Base-by-base conservation (phyloP, 2,888 invertebrate species). In the Hanleya hanleyi region DNA sequence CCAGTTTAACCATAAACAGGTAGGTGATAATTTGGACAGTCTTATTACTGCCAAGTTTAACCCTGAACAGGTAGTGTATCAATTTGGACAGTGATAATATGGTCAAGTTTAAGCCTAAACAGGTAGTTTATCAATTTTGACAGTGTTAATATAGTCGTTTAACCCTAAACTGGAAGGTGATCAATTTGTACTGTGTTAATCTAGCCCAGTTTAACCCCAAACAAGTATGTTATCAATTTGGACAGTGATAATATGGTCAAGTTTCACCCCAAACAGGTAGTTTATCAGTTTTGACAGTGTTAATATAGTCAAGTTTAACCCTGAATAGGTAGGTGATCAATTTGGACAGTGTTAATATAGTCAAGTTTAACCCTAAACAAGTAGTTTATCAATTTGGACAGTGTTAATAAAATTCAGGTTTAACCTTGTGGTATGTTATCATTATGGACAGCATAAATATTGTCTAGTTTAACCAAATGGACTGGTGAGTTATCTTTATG, bases 1-100 rank as follows among this genome's bases (percentile, higher is more conserved):
- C n/a, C n/a, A n/a, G n/a, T n/a, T n/a, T n/a, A n/a, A n/a, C n/a
- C n/a, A n/a, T n/a, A 93, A 96, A 75, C 94, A 94, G 88, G 91
- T 91, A 77, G 70, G 71, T 41, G 70, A 15, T 15, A 15, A n/a
- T 49, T 77, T 26, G 51, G 82, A 80, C 86, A 85, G 36, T 84
- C 89, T 41, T n/a, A 41, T 15, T 12, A n/a, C n/a, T 41, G 12
- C 12, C 47, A 12, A 41, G 12, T 41, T 74, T 50, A 89, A 73
- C 67, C 94, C 85, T 41, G 12, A 12, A 41, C 12, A 41, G 47
- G 12, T 15, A n/a, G n/a, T n/a, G n/a, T n/a, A n/a, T n/a, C n/a
- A n/a, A n/a, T n/a, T n/a, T n/a, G n/a, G 98, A 99, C 89, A 97
- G 96, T 85, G 93, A 98, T 77, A 95, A 96, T 86, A 94, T 95